phyloP scores from a whole-genome alignment of 2,888 invertebrate genomes.

The Drosophila suboccidentalis region DNA sequence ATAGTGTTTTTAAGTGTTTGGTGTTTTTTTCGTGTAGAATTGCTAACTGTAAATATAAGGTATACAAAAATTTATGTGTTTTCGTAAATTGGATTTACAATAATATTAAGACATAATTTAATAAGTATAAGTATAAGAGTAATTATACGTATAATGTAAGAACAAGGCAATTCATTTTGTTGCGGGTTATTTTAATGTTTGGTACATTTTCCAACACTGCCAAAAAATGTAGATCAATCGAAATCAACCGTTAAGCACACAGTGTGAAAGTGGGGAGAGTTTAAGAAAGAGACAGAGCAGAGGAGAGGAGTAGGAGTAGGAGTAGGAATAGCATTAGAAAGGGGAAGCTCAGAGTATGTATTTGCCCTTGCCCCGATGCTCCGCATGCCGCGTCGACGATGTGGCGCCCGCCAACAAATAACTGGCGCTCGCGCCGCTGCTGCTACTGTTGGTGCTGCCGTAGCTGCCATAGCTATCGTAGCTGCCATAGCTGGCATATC shows the following conservation, averaged over 20 bases:
- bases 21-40: constrained; percentile 39
- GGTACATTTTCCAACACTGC: constrained; percentile 65
- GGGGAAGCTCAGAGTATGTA: constrained; percentile 63
- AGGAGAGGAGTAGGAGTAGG: neutral
- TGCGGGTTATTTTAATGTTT: constrained; percentile 39
- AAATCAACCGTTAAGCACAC: constrained; percentile 23
- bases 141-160: constrained; percentile 51
- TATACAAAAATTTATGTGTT: constrained; percentile 60
- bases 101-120: constrained; percentile 48
- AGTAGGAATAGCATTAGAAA: neutral
- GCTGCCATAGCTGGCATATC: constrained; percentile 49
- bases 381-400: constrained; percentile 76
- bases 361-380: constrained; percentile 73
- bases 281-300: constrained; percentile 6
- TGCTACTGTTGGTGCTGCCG: constrained; percentile 65
- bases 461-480: constrained; percentile 68
- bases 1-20: constrained; percentile 22
- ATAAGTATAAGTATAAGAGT: constrained; percentile 35
- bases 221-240: constrained; percentile 34
- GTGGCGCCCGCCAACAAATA: constrained; percentile 60
- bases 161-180: constrained; percentile 71
- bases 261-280: constrained; percentile 19
- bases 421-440: constrained; percentile 70
- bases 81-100: constrained; percentile 79
- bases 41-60: constrained; percentile 43